These are phyloP conservation scores for Maconellicoccus hirsutus DNA, from an alignment of 1,140 invertebrate species.

Conservation along the genomic window DNA sequence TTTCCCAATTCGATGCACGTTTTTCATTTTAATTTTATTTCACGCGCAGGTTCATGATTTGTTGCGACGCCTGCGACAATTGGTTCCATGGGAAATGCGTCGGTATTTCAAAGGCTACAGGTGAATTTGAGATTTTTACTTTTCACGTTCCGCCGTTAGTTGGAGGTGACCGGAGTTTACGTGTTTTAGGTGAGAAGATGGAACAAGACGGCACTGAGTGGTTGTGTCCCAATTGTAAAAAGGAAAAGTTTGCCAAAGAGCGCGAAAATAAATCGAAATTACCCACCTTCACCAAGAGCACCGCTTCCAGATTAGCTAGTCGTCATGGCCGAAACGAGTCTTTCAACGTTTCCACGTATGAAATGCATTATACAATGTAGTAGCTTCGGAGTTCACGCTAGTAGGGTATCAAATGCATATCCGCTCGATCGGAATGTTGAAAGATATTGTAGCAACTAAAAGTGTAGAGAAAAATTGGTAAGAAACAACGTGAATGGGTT, in stretches of 20 bases:
- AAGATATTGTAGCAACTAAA: too few species aligned
- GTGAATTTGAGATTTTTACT: conserved; percentile 36
- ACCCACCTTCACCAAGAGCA: not conserved
- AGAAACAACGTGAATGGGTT: too few species aligned
- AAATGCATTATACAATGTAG: too few species aligned
- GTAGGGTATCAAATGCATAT: too few species aligned
- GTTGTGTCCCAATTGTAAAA: conserved; percentile 75
- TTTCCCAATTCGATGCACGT: not conserved
- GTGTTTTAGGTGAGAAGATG: conserved; percentile 59
- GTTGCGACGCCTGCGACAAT: conserved; percentile 89
- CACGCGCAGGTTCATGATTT: conserved; percentile 95
- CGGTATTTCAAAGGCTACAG: conserved; percentile 79
- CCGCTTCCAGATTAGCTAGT: conserved; percentile 8
- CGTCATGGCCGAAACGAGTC: not conserved
- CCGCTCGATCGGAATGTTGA: too few species aligned
- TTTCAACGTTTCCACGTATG: too few species aligned
- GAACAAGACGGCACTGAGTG: conserved; percentile 79
- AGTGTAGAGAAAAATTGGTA: too few species aligned
- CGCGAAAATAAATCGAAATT: conserved; percentile 23
- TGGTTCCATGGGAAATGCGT: conserved; percentile 97
- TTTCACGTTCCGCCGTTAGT: not conserved
- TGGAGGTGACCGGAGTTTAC: not conserved
- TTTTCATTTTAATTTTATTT: conserved; percentile 23
- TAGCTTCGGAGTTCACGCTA: too few species aligned
- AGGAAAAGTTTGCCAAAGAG: conserved; percentile 38